Conservation (phyloP, 2,113 vertebrate genomes). For the Podilymbus podiceps region DNA sequence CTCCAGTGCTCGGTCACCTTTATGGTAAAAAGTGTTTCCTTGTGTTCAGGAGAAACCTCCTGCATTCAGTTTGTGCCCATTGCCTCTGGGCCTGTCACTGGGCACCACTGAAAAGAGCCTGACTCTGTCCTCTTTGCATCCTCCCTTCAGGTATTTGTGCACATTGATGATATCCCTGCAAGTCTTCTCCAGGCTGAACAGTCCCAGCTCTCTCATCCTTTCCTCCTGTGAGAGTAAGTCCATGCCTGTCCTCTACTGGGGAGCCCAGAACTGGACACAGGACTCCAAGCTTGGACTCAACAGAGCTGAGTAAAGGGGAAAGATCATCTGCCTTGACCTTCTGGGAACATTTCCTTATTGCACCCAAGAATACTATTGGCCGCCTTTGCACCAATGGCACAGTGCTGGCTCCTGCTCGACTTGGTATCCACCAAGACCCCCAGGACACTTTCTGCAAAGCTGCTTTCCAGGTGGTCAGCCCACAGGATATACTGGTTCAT, state of each 20-base stretch:
- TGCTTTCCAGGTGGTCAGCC: background rate
- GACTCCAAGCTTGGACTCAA: background rate
- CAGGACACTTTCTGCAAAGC: background rate
- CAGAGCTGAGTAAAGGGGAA: background rate
- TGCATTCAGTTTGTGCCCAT: background rate
- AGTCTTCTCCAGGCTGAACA: background rate
- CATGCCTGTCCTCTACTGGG: background rate
- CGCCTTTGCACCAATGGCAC: background rate
- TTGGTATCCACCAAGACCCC: background rate
- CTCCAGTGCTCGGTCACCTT: background rate
- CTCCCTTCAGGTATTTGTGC: background rate
- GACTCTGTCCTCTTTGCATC: background rate
- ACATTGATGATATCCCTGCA: background rate
- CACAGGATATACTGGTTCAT: background rate
- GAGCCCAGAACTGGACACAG: background rate
- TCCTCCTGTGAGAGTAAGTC: background rate
- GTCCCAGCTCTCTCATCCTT: background rate
- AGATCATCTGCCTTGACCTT: background rate
- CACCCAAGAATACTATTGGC: background rate
- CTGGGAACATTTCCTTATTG: background rate
- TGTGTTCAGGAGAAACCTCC: background rate
- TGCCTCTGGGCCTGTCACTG: background rate
- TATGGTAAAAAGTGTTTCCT: background rate
- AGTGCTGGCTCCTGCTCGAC: background rate
- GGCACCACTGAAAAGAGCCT: background rate